Evolutionary conservation across 1,140 invertebrate species (phyloP).

Genomic region (Tetranychus cinnabarinus): DNA sequence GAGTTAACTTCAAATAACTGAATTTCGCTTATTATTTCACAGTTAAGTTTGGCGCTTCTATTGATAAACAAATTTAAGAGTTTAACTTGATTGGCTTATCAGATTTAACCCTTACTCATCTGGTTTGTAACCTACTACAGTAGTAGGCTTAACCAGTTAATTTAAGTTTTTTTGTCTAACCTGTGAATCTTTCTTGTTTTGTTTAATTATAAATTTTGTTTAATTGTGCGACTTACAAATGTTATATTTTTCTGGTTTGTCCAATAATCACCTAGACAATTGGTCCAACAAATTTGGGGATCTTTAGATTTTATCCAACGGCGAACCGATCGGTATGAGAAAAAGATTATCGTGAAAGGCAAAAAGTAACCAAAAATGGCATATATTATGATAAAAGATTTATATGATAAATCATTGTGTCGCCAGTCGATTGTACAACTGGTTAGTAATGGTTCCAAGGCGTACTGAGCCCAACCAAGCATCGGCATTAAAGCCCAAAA

Average conservation of each 20-base stretch:
- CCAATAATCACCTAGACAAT: conserved; percentile 6
- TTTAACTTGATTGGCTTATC: no score
- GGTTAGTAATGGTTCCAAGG: conserved; percentile 10
- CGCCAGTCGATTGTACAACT: conserved; percentile 14
- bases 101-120: no score
- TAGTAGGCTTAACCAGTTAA: no score
- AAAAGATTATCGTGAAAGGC: conserved; percentile 9
- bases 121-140: no score
- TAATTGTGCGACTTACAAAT: conserved; percentile 2
- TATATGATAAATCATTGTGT: conserved; percentile 11
- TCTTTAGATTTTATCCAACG: neutral
- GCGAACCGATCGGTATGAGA: conserved; percentile 5
- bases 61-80: no score
- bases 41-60: no score
- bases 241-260: conserved; percentile 9
- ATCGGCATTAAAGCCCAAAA: conserved; percentile 13
- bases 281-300: neutral
- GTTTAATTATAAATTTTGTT: no score
- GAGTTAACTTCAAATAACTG: no score
- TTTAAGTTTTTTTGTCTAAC: no score
- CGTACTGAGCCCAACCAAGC: conserved; percentile 12
- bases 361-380: conserved; percentile 3
- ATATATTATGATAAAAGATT: conserved; percentile 12
- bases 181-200: no score
- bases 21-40: no score